Conservation (phyloP, 2,888 invertebrate species). For the Callinectes sapidus region DNA sequence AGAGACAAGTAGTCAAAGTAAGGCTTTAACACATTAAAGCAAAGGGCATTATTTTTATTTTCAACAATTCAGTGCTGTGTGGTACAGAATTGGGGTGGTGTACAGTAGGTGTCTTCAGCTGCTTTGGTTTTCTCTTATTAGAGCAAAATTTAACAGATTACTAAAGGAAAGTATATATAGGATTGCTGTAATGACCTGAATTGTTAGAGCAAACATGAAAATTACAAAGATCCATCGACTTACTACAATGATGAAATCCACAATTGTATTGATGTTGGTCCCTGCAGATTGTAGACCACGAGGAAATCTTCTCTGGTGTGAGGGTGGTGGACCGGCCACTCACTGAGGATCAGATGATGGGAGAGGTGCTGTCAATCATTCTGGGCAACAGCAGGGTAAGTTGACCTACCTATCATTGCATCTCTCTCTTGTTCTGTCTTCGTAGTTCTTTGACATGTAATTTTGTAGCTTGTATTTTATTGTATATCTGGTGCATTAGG, state of each 20-base stretch:
- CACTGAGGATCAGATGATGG: constrained; percentile 97
- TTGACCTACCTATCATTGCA: background rate
- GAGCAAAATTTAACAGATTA: too few species aligned
- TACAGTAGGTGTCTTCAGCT: too few species aligned
- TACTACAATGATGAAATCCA: background rate
- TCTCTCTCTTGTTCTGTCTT: background rate
- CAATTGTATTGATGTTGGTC: background rate
- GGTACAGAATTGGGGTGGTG: too few species aligned
- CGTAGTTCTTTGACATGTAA: too few species aligned
- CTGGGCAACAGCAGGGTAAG: constrained; percentile 74
- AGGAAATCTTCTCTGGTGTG: constrained; percentile 92
- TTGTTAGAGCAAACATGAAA: too few species aligned
- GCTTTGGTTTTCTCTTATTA: too few species aligned
- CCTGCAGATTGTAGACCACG: constrained; percentile 86
- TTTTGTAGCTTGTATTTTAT: background rate
- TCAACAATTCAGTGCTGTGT: too few species aligned
- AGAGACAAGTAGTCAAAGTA: too few species aligned
- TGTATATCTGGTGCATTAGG: background rate
- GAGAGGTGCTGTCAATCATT: constrained; percentile 92
- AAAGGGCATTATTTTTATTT: too few species aligned
- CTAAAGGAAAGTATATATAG: too few species aligned
- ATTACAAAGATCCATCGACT: background rate
- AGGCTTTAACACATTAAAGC: too few species aligned
- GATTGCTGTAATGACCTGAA: too few species aligned
- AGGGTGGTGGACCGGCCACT: constrained; percentile 91